Percentiles rank a stretch among this genome's conserved stretches.
Conservation (phyloP, 2,888 invertebrate genomes). For the Trichopoda pennipes region DNA sequence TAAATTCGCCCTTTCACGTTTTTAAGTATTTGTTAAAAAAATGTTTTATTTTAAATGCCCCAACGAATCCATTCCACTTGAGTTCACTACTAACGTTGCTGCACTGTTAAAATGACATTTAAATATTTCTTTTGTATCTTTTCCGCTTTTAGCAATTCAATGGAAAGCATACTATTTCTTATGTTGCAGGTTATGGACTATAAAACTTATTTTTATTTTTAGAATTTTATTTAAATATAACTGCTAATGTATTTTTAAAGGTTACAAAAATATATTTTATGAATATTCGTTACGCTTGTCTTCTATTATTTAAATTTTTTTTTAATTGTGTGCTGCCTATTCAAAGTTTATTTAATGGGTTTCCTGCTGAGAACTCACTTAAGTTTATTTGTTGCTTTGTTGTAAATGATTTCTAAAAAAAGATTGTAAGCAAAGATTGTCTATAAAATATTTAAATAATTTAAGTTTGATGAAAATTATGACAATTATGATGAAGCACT, state of each 20-base stretch:
- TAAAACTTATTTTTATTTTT: background rate
- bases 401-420: background rate
- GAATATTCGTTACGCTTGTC: conserved; percentile 41
- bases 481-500: too few relatives aligned
- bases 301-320: conserved; percentile 21
- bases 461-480: too few relatives aligned
- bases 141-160: background rate
- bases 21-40: conserved; percentile 16
- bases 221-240: background rate
- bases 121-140: conserved; percentile 15
- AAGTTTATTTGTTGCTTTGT: background rate
- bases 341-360: background rate
- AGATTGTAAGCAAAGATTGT: background rate
- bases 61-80: conserved; percentile 1
- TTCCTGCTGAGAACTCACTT: background rate
- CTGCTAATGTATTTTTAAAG: conserved; percentile 26
- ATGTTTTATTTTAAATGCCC: conserved; percentile 10
- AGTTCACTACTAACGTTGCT: background rate
- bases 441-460: background rate
- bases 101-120: conserved; percentile 59
- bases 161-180: conserved; percentile 26
- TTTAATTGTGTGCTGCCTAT: conserved; percentile 23
- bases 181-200: conserved; percentile 35
- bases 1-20: conserved; percentile 64
- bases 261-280: conserved; percentile 30